Percentiles rank a stretch among this genome's conserved stretches.
phyloP scores from a whole-genome alignment of 1,140 invertebrate species.

The Bombus fervidus region DNA sequence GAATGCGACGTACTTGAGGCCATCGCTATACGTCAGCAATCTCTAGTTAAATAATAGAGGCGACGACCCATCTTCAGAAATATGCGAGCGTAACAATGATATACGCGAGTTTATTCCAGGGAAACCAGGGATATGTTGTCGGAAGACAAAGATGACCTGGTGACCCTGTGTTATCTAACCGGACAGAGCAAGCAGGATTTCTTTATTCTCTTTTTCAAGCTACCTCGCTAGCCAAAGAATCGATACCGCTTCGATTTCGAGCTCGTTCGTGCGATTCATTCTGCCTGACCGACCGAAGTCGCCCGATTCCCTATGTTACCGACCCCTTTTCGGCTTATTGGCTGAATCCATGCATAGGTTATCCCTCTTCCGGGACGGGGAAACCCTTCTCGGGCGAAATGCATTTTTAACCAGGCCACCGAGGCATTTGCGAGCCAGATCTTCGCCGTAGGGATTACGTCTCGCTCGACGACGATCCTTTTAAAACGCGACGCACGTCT shows the following conservation, averaged over 20 bases:
- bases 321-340: constrained; percentile 21
- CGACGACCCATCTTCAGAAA: constrained; percentile 17
- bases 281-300: constrained; percentile 30
- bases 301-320: constrained; percentile 24
- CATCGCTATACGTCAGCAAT: background rate
- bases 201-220: constrained; percentile 1
- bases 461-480: constrained; percentile 37
- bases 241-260: constrained; percentile 22
- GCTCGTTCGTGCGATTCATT: background rate
- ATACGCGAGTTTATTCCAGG: constrained; percentile 3
- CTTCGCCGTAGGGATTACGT: constrained; percentile 35
- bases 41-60: constrained; percentile 29
- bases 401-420: constrained; percentile 56
- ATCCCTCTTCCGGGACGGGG: constrained; percentile 28
- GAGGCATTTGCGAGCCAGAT: constrained; percentile 44
- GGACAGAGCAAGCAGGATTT: constrained; percentile 5
- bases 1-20: background rate
- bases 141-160: constrained; percentile 60
- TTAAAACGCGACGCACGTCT: constrained; percentile 31
- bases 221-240: background rate
- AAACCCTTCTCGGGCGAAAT: constrained; percentile 48
- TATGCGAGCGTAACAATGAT: constrained; percentile 19
- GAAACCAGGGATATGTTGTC: constrained; percentile 24
- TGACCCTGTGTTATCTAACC: constrained; percentile 58
- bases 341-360: constrained; percentile 18